Evolutionary conservation across 2,797 vertebrate genomes (phyloP).

Genomic region (Buphagus erythrorhynchus): DNA sequence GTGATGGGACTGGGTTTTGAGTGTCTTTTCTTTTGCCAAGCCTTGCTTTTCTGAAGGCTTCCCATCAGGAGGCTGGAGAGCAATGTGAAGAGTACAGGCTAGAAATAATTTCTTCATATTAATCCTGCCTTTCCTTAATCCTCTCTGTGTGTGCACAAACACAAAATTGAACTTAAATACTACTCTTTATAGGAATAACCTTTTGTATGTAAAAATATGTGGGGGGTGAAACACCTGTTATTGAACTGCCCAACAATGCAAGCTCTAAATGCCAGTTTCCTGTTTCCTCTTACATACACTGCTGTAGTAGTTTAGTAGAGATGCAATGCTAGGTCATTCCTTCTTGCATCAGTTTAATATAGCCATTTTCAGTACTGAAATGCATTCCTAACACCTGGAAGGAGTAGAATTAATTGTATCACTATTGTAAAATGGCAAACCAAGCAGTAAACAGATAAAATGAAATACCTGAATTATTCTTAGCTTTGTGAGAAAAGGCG

Average conservation of each 20-base stretch:
- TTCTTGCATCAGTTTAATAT: neutral
- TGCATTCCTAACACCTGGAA: neutral
- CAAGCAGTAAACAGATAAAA: neutral
- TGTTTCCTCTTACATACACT: neutral
- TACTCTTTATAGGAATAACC: neutral
- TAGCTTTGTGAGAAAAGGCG: neutral
- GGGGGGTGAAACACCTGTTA: neutral
- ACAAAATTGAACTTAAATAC: neutral
- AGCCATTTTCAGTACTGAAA: neutral
- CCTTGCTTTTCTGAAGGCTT: neutral
- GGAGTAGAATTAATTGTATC: neutral
- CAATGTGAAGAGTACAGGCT: neutral
- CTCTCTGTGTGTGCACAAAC: neutral
- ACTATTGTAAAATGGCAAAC: neutral
- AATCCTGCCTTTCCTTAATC: neutral
- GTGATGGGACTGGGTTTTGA: neutral
- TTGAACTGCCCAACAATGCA: neutral
- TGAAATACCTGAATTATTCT: neutral
- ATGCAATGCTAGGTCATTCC: neutral
- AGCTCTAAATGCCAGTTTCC: neutral
- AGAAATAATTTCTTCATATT: neutral
- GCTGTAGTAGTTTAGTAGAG: neutral
- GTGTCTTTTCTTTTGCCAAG: neutral
- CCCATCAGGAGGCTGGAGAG: neutral
- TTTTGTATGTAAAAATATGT: neutral